phyloP scores from a whole-genome alignment of 2,113 vertebrate genomes.

The Bubo scandiacus region DNA sequence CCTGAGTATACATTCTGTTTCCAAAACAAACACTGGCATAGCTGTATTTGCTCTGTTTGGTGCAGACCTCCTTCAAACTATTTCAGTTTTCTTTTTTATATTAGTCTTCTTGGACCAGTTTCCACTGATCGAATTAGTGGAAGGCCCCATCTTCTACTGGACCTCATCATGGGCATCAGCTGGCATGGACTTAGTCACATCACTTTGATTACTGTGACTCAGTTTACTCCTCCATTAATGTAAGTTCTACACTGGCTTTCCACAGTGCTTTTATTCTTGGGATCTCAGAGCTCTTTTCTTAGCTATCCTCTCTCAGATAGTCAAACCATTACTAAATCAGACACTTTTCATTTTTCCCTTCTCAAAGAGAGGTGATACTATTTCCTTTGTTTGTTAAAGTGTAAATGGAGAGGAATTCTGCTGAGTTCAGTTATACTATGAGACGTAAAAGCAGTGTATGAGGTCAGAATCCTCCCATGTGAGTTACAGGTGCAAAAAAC shows the following conservation, averaged over 20 bases:
- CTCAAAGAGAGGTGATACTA: not conserved
- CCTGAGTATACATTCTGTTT: not conserved
- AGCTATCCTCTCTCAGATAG: not conserved
- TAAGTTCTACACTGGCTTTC: not conserved
- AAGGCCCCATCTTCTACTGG: not conserved
- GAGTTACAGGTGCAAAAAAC: not conserved
- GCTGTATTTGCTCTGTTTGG: not conserved
- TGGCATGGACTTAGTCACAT: not conserved
- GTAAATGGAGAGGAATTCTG: not conserved
- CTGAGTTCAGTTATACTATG: not conserved
- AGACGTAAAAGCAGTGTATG: not conserved
- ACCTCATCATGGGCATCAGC: not conserved
- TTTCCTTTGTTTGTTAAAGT: not conserved
- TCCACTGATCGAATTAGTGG: not conserved
- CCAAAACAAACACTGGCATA: not conserved
- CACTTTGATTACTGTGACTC: not conserved
- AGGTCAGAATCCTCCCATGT: not conserved
- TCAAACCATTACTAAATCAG: not conserved
- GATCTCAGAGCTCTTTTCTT: not conserved
- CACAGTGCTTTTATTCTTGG: not conserved
- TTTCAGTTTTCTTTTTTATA: not conserved
- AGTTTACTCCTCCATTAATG: not conserved
- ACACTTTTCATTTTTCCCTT: not conserved
- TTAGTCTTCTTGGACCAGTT: not conserved
- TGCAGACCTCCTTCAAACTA: not conserved